Evolutionary conservation across 1,140 invertebrate species (phyloP).

Genomic region (Antheraea mylitta): DNA sequence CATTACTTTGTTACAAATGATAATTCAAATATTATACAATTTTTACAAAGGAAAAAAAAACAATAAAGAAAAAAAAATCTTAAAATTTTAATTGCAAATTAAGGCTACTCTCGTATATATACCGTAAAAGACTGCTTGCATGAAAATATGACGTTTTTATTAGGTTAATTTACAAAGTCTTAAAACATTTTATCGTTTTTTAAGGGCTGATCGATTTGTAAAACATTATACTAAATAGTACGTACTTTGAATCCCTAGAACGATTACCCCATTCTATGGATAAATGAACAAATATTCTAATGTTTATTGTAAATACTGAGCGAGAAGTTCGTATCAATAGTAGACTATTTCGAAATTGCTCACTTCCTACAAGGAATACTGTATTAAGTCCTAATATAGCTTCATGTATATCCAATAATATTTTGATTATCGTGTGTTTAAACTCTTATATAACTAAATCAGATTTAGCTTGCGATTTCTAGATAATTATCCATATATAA

Average conservation of each 20-base stretch:
- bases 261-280: background rate
- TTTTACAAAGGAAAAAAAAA: background rate
- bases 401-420: slow-evolving; percentile 51
- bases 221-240: too few species aligned
- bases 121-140: slow-evolving; percentile 39
- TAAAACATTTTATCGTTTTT: too few species aligned
- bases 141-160: slow-evolving; percentile 13
- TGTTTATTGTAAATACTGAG: slow-evolving; percentile 62
- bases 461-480: slow-evolving; percentile 66
- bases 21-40: background rate
- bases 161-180: too few species aligned
- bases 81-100: background rate
- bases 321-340: slow-evolving; percentile 62
- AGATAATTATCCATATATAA: slow-evolving; percentile 29
- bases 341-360: slow-evolving; percentile 68
- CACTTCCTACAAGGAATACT: slow-evolving; percentile 74
- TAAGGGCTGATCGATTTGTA: too few species aligned
- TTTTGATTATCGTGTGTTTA: slow-evolving; percentile 35
- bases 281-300: background rate
- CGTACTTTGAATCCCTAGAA: background rate
- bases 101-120: slow-evolving; percentile 22
- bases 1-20: background rate
- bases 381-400: slow-evolving; percentile 69
- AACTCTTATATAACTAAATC: background rate
- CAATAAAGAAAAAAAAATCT: background rate